Percentiles rank a stretch among this genome's conserved stretches.
phyloP scores from a whole-genome alignment of 23 tunicate species.

The Aplidium turbinatum region DNA sequence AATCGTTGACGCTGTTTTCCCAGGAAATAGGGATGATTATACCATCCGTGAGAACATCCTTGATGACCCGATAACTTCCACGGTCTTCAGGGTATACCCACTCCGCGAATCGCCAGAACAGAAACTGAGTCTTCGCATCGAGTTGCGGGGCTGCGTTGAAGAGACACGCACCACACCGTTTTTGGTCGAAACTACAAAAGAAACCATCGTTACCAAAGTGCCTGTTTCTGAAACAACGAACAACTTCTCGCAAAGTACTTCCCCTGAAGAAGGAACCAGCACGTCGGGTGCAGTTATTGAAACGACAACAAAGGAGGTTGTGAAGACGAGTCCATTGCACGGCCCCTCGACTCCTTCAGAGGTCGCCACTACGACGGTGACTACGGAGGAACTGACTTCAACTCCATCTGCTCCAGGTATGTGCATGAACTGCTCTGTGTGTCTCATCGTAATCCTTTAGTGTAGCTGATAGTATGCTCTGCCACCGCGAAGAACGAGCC shows the following conservation, averaged over 20 bases:
- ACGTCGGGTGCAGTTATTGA: conserved; percentile 32
- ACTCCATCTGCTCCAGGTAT: neutral
- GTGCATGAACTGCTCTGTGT: neutral
- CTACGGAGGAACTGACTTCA: neutral
- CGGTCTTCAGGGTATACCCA: conserved; percentile 51
- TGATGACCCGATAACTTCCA: conserved; percentile 24
- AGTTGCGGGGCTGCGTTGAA: conserved; percentile 63
- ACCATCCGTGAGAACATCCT: conserved; percentile 54
- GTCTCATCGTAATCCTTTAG: no score
- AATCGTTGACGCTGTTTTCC: conserved; percentile 8
- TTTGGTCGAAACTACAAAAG: conserved; percentile 40
- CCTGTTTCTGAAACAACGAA: neutral
- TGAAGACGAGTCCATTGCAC: conserved; percentile 23
- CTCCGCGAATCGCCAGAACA: conserved; percentile 31
- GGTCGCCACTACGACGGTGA: conserved; percentile 26
- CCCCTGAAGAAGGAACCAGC: neutral
- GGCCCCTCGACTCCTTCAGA: conserved; percentile 16
- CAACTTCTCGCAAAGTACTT: neutral
- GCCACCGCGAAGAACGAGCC: no score
- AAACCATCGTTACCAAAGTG: conserved; percentile 14
- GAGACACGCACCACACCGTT: conserved; percentile 31
- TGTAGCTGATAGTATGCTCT: no score
- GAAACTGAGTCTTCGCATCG: conserved; percentile 52
- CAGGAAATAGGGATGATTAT: conserved; percentile 60
- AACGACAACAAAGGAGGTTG: conserved; percentile 46